Base-by-base conservation (phyloP, 2,113 vertebrate species). In the Pachypanchax playfairii region DNA sequence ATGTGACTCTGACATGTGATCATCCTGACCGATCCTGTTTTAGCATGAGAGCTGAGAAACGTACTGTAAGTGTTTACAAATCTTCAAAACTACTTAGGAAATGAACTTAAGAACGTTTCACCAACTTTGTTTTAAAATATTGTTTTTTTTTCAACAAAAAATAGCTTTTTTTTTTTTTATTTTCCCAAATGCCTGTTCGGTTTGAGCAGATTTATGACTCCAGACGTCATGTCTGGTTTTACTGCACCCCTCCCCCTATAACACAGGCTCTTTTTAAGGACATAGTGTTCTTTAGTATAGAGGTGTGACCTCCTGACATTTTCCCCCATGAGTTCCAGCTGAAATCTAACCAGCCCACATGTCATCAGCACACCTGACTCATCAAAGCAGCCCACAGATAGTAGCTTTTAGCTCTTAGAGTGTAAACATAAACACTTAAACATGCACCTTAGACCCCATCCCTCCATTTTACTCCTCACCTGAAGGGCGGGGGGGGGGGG, bases 281-380 rank as follows among this genome's bases (percentile, higher is more conserved):
- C 80, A 73, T 2, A 4, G 21, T 75, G 75, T 76, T 54, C 75
- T 70, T 46, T 13, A 38, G 35, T 65, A 63, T 62, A 64, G 67
- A 65, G 56, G 43, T 56, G 36, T 69, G 73, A 80, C 81, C 79
- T 60, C 50, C 20, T 81, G 84, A 88, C 86, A 83, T 85, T 85
- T 80, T 47, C 54, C 20, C n/a, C 18, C 56, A 36, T 17, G 35
- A 39, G 36, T 28, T 60, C 50, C 24, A 62, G 62, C 58, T 82
- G 88, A 88, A 87, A 89, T 75, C 57, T 33, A 67, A 86, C 18
- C 66, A 26, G 35, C 48, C 57, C 62, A 39, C 58, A 57, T 74
- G 68, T 70, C 68, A 13, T 49, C 66, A 57, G 59, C 52, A 18
- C 73, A 75, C 42, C 69, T 73, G 78, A 75, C 63, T 78, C 75